phyloP scores from a whole-genome alignment of 2,113 vertebrate species.

The Vidua chalybeata region DNA sequence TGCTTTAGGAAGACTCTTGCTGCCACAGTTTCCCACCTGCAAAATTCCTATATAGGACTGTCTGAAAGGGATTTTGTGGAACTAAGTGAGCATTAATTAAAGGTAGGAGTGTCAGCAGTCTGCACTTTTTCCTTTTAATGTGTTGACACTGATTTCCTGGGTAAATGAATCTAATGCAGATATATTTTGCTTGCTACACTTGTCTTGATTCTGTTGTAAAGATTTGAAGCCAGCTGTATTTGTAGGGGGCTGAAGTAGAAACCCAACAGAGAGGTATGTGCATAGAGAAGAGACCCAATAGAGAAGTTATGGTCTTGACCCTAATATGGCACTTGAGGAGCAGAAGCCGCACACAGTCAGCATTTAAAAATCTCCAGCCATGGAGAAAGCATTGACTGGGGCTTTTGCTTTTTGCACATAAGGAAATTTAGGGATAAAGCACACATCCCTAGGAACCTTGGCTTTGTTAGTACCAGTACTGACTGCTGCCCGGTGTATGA shows the following conservation, averaged over 20 bases:
- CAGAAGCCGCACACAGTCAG: background rate
- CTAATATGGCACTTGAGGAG: background rate
- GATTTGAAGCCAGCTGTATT: background rate
- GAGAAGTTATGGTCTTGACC: background rate
- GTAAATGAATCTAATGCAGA: background rate
- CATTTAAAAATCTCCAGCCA: background rate
- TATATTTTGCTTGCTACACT: background rate
- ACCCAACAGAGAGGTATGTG: background rate
- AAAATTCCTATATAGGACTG: background rate
- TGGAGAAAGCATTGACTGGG: background rate
- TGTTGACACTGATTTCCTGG: background rate
- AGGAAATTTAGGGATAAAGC: background rate
- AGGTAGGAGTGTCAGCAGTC: background rate
- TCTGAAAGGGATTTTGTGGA: background rate
- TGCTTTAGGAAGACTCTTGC: background rate
- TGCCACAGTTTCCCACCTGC: background rate
- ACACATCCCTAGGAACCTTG: background rate
- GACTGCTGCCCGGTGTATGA: background rate
- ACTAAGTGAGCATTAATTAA: background rate
- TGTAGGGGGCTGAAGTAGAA: background rate
- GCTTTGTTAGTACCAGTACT: background rate
- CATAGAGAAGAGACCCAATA: background rate
- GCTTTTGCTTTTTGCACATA: background rate
- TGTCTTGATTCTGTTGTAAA: background rate
- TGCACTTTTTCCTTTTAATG: background rate